Base-by-base conservation (phyloP, 2,888 invertebrate species). In the Cerceris rybyensis region DNA sequence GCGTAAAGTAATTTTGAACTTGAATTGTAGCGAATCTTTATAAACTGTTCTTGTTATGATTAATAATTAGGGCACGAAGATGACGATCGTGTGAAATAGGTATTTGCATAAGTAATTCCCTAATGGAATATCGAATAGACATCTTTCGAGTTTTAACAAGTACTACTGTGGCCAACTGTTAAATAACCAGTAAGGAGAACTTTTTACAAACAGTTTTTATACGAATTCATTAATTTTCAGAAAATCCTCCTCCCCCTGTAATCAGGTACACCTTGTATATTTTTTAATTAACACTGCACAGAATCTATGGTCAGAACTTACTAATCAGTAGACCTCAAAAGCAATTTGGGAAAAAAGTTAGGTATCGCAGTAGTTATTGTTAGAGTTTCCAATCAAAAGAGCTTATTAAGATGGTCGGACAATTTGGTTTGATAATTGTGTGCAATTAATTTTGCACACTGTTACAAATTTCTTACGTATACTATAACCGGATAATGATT, bases 371-470 rank as follows among this genome's bases (percentile, higher is more conserved):
- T 70, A 70, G 58, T 46, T 55, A 49, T 68, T 49, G 43, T 63
- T 68, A 76, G 57, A 49, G 16, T 78, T 39, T 73, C 54, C 57
- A 61, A 75, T 75, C 54, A 70, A 80, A 79, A 79, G 87, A 88
- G 88, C 86, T 87, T 86, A 82, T 80, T 85, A 82, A 82, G 58
- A 77, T 75, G 73, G n/a, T 39, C 8, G 43, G 60, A 13, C 6
- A 41, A 41, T 59, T 70, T n/a, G 13, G 54, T 57, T 66, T 61
- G 16, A 8, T n/a, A 14, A 46, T 28, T 60, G 14, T 17, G 66
- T 16, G 7, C 55, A 65, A 54, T 69, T 50, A 59, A 9, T 14
- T 17, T 59, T 59, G 28, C 28, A 28, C 28, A 42, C 8, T 43
- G 39, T 42, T 43, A 39, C 11, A 67, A 73, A 52, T 74, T 68